Evolutionary conservation across 2,888 invertebrate species (phyloP), one percentile per base, ranked within the genome.

Genomic region (Iselma pallidipennis): DNA sequence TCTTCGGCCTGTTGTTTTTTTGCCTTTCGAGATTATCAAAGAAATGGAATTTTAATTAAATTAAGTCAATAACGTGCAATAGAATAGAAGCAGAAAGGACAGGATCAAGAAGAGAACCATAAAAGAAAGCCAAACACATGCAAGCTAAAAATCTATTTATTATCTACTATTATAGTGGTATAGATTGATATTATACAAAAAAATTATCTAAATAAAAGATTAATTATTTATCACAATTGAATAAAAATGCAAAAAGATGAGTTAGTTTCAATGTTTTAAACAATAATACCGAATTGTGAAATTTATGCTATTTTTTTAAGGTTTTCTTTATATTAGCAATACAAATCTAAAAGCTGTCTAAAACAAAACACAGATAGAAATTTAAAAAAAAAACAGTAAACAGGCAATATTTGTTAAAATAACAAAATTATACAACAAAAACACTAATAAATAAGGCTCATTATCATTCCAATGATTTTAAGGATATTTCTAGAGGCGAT

Each of bases 401-500:
- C 52, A 52, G 33, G 14, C 52, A 23, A 37, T 29, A 21, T 31
- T 29, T 23, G 16, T 21, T 31, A 19, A 16, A 25, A n/a, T n/a
- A 57, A 23, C 2, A 3, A 48, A 37, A 49, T 23, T 9, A 37
- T 16, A 37, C 3, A 37, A 37, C 7, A 23, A 45, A 45, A 12
- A 45, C 21, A 45, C 7, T 2, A 29, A 12, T 29, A 1, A 14
- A 1, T 16, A 21, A 16, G 37, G 49, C 12, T 12, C 4, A 28
- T 31, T 53, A 25, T 57, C 71, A 77, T 66, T 77, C 78, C 51
- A 76, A 66, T 60, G 69, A 71, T 66, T 75, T 78, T 50, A 77
- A 66, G 6, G 78, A 78, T 42, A 78, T 72, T 66, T 79, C 78
- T 59, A 80, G 56, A 21, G 75, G 70, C 23, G 77, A 72, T 55